Percentiles rank a stretch among this genome's conserved stretches.
phyloP scores from a whole-genome alignment of 2,888 invertebrate genomes.

The Conus canariensis region DNA sequence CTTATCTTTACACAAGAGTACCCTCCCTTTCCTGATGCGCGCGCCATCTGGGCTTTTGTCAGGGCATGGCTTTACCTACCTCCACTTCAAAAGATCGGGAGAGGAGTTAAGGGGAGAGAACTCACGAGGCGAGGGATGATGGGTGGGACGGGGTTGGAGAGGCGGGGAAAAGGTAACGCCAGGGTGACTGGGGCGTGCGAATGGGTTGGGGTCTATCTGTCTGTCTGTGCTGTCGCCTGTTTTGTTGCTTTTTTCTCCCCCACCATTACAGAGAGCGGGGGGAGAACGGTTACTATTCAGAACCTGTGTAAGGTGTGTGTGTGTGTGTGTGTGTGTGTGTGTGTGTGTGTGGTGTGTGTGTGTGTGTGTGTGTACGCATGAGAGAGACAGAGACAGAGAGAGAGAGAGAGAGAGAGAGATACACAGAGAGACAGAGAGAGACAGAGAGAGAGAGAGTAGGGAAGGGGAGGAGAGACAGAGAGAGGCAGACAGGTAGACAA shows the following conservation, averaged over 20 bases:
- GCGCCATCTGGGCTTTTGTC: constrained; percentile 22
- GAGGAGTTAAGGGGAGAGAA: constrained; percentile 7
- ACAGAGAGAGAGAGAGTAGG: background rate
- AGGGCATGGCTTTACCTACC: background rate
- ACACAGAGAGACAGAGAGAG: too few relatives aligned
- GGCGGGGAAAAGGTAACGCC: background rate
- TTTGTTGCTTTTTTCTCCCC: background rate
- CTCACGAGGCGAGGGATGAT: background rate
- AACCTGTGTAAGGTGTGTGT: background rate
- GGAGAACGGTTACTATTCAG: background rate
- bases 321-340: background rate
- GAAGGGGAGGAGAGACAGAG: too few relatives aligned
- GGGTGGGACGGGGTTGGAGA: background rate
- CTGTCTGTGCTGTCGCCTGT: background rate
- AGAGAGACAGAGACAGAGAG: too few relatives aligned
- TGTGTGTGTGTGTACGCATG: background rate
- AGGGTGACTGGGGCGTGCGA: background rate
- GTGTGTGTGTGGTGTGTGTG: background rate
- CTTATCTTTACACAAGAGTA: constrained; percentile 27
- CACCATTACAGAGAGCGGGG: background rate
- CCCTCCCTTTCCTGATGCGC: constrained; percentile 14
- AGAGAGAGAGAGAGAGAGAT: too few relatives aligned
- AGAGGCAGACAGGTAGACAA: too few relatives aligned
- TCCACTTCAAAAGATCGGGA: background rate
- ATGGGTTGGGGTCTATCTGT: background rate